Base-by-base conservation (phyloP, 2,113 vertebrate genomes). In the Ptilorrhoa leucosticta region DNA sequence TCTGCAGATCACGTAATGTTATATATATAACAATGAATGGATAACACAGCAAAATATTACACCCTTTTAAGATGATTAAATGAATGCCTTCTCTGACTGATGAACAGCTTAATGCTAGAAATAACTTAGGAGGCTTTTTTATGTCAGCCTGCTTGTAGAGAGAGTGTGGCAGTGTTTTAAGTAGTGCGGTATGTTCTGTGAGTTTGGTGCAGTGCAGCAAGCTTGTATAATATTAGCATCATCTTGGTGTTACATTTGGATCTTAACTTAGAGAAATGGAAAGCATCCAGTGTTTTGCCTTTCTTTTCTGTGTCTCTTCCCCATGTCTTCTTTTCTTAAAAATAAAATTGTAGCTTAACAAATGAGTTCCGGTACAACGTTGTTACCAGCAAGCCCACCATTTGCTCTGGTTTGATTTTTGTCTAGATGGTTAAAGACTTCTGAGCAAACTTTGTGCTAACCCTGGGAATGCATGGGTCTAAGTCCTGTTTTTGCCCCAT, bases 191-290 rank as follows among this genome's bases (percentile, higher is more conserved):
- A 97, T 97, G 96, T 98, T 98, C 98, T 96, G 97, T 50, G 96
- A 98, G 98, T 98, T 99, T 99, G 99, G 98, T 98, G 99, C 99
- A 99, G 98, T 99, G 99, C 99, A 99, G 99, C 98, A 99, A 97
- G 95, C 98, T 98, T 98, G 98, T 98, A 96, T 98, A 98, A 98
- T 98, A 98, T 98, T 98, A 98, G 98, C 97, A 97, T 96, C 97
- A 85, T 97, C 98, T 94, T 95, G 97, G 94, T 91, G 95, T 97
- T 96, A 95, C 97, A 96, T 97, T 97, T 94, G 94, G 91, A 97
- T 98, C 97, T 76, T 97, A 84, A 97, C 96, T 98, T 94, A 22
- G 66, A 97, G 87, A 93, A 95, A 94, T 97, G 96, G 97, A 98
- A 98, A 97, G 94, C 92, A 97, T 98, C 96, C 97, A 98, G 96